Evolutionary conservation across 2,888 invertebrate species (phyloP).

Genomic region (Prenolepis imparis): DNA sequence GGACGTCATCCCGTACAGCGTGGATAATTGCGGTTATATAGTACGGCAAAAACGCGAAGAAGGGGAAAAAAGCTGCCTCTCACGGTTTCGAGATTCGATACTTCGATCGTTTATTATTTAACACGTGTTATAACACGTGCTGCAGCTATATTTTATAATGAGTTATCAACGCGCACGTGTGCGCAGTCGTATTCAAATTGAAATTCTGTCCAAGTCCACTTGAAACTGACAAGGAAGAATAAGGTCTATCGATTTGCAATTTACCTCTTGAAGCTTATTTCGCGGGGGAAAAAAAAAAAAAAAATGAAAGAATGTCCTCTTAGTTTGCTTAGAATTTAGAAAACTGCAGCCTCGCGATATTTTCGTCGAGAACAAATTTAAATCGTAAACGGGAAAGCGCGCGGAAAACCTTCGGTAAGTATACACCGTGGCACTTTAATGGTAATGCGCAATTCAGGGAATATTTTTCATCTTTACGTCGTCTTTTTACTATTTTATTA

Average conservation of each 20-base stretch:
- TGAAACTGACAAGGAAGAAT: background rate
- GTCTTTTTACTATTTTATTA: slow-evolving; percentile 42
- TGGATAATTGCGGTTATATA: slow-evolving; percentile 57
- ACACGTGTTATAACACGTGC: background rate
- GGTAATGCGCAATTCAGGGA: background rate
- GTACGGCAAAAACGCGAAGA: background rate
- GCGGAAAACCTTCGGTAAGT: background rate
- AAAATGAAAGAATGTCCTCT: background rate
- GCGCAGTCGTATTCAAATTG: background rate
- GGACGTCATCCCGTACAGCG: slow-evolving; percentile 6
- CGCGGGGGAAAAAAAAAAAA: background rate
- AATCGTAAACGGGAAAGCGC: background rate
- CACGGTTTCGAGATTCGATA: background rate
- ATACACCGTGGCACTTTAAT: background rate
- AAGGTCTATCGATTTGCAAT: slow-evolving; percentile 5
- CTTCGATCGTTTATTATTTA: background rate
- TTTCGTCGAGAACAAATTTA: background rate
- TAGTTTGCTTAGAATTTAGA: background rate
- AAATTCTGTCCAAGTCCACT: background rate
- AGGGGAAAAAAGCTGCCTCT: background rate
- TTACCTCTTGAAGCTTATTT: background rate
- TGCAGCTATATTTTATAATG: background rate
- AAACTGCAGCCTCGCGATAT: background rate
- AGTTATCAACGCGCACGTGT: background rate
- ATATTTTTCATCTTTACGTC: background rate